Percentiles rank a stretch among this genome's conserved stretches.
These are phyloP conservation scores for Brachirus orientalis DNA, from an alignment of 2,113 vertebrate species.

Conservation along the genomic window DNA sequence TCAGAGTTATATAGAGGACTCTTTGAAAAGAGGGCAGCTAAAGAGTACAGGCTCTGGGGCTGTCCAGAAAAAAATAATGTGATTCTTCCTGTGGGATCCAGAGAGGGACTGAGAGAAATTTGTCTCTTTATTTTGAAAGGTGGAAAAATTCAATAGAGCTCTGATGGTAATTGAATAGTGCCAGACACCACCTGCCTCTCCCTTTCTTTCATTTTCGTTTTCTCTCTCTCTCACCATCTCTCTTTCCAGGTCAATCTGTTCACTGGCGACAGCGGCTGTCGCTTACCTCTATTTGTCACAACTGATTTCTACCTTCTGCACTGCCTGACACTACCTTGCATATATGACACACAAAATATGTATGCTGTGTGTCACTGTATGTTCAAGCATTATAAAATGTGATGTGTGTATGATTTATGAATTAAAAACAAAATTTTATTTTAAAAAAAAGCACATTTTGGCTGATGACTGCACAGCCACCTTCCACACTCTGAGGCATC, in stretches of 20 bases:
- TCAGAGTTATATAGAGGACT: slow-evolving; percentile 58
- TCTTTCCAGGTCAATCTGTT: slow-evolving; percentile 66
- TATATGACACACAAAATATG: slow-evolving; percentile 24
- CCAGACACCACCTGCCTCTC: slow-evolving; percentile 76
- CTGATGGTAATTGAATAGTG: slow-evolving; percentile 78
- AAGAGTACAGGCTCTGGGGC: slow-evolving; percentile 59
- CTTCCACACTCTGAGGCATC: slow-evolving; percentile 50
- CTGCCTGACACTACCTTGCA: not conserved
- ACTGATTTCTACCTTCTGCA: slow-evolving; percentile 41
- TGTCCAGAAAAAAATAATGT: slow-evolving; percentile 60
- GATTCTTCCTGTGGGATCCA: slow-evolving; percentile 67
- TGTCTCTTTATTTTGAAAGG: slow-evolving; percentile 73
- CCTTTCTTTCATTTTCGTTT: slow-evolving; percentile 59
- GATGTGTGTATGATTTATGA: slow-evolving; percentile 8
- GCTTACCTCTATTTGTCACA: slow-evolving; percentile 59
- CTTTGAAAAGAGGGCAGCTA: slow-evolving; percentile 61
- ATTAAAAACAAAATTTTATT: slow-evolving; percentile 6
- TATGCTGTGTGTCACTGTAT: not conserved
- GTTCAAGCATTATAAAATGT: slow-evolving; percentile 15
- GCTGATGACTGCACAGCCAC: slow-evolving; percentile 32
- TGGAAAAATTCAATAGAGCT: slow-evolving; percentile 69
- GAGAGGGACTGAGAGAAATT: slow-evolving; percentile 63
- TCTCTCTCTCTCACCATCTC: slow-evolving; percentile 54
- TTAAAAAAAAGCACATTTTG: slow-evolving; percentile 22
- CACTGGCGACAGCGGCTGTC: slow-evolving; percentile 44